Evolutionary conservation across 2,888 invertebrate species (phyloP), one percentile per base, ranked within the genome.

Genomic region (Cryptocheilus praepositus): DNA sequence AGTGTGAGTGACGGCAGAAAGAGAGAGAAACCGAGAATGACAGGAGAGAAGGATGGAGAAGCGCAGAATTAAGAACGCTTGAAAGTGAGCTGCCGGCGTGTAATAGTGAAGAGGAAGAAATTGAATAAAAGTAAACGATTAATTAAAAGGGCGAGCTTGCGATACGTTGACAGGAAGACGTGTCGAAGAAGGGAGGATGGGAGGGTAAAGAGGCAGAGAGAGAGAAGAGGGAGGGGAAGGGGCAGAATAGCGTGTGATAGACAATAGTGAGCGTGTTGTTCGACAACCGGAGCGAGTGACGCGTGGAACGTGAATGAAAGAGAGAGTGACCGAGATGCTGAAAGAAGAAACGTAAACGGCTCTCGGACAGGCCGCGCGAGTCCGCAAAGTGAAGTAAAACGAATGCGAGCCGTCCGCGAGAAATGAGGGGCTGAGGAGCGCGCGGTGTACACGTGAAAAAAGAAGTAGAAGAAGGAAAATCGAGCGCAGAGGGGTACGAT

Each of bases 271-370:
- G 18, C 13, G 28, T 36, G 36, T 36, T 36, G 13, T 36, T 36
- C 13, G 36, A 36, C 11, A 36, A 11, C 36, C 13, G 36, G 36
- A 36, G 36, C 13, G 36, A 36, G 36, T 36, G 36, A 36, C 66
- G 75, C 61, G 63, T 61, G 68, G 71, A 74, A 79, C 77, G 70
- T 63, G 68, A 77, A 77, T 67, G 77, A 77, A 77, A 77, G 78
- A 77, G 77, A 77, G 77, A 77, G 77, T 74, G 71, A 62, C 57
- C 71, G 70, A 70, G 69, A 54, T 19, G 67, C 7, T 36, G 45
- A 70, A 53, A 59, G 56, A 70, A 64, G 64, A 68, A 71, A 64
- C 67, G 49, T 28, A 46, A 51, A 61, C 59, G 63, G 43, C 45
- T 45, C 57, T 57, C 46, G 53, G 44, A 52, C 16, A 15, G 19